Base-by-base conservation (phyloP, 2,797 vertebrate genomes). In the Enteromius unitaeniatus region DNA sequence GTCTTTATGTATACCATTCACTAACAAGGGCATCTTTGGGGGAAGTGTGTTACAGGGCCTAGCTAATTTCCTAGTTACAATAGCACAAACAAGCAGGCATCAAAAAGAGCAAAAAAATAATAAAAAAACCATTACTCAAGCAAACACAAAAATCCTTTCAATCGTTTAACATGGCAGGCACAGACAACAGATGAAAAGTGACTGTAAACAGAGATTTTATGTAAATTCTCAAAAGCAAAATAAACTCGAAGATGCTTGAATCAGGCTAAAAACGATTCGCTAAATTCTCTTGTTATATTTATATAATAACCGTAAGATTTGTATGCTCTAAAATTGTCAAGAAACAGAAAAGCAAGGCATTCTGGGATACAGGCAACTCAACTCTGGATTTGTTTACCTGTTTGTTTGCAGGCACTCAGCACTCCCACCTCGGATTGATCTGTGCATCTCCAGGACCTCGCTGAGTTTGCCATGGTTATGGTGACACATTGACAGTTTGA, bases 321-420 rank as follows among this genome's bases (percentile, higher is more conserved):
- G 14, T 4, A 69, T 69, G n/a, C 58, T 64, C 1, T 28, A 45
- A 70, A 42, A 31, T 21, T 23, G 19, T n/a, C 14, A 28, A 80
- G 47, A 68, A 26, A 79, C 6, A n/a, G 11, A 79, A 79, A 23
- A 40, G 68, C 15, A 81, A 81, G 51, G 21, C 2, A 62, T 81
- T 77, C 14, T 80, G 26, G 37, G 37, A 79, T 26, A 76, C 14
- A 51, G 11, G 70, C 15, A 28, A 64, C 1, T 81, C 26, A 74
- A 34, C 45, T 83, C 47, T 83, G 68, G 31, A 72, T 84, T 88
- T 84, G 87, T 95, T 97, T 99, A 99, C 98, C 98, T 99, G 97
- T 97, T 97, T 86, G 96, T 99, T 93, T 99, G 97, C 93, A 99
- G 97, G 96, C 97, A 99, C 94, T 99, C 98, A 92, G 97, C 97